Evolutionary conservation across 2,888 invertebrate species (phyloP).

Genomic region (Litoditis marina): DNA sequence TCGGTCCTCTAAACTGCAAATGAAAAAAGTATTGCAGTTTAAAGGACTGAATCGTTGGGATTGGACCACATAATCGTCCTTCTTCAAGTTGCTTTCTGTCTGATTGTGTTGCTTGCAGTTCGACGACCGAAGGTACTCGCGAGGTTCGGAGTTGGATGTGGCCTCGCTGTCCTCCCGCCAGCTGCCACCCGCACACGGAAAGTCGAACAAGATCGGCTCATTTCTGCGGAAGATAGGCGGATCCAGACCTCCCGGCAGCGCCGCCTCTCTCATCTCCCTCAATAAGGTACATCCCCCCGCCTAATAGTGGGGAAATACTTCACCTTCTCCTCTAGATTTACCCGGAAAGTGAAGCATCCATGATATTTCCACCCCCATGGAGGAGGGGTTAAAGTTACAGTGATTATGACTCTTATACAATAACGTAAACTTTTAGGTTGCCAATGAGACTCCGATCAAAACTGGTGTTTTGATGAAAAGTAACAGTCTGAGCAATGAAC

Average conservation of each 20-base stretch:
- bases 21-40: too few species aligned
- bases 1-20: too few species aligned
- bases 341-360: too few species aligned
- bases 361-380: too few species aligned
- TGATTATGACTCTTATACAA: too few species aligned
- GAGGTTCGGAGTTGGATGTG: constrained; percentile 47
- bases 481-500: constrained; percentile 56
- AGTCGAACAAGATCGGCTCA: constrained; percentile 51
- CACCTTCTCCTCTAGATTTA: too few species aligned
- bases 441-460: constrained; percentile 36
- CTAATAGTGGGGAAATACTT: too few species aligned
- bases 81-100: too few species aligned
- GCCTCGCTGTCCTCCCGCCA: constrained; percentile 47
- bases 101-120: constrained; percentile 29
- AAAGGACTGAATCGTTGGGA: too few species aligned
- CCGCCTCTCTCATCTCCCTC: constrained; percentile 55
- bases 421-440: too few species aligned
- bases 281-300: constrained; percentile 55
- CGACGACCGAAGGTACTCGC: constrained; percentile 48
- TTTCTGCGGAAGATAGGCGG: constrained; percentile 55
- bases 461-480: constrained; percentile 51
- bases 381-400: too few species aligned
- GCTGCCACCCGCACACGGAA: constrained; percentile 35
- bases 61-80: too few species aligned
- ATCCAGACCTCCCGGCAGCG: constrained; percentile 43